phyloP scores from a whole-genome alignment of 2,113 vertebrate species.

The Pseudonaja textilis region DNA sequence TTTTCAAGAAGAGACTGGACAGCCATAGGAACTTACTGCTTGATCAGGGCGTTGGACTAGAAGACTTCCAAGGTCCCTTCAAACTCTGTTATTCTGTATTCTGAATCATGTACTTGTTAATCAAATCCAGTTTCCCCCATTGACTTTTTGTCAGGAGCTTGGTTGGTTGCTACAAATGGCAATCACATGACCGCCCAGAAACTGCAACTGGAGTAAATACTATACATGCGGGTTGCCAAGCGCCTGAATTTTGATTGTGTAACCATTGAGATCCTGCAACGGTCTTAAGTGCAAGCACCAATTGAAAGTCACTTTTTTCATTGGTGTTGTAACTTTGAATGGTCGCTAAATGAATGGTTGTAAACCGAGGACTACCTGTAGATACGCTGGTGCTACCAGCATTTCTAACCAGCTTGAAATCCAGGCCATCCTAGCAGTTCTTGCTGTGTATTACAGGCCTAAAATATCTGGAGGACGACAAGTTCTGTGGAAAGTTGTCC shows the following conservation, averaged over 20 bases:
- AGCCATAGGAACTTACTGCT: background rate
- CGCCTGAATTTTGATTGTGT: background rate
- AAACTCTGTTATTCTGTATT: background rate
- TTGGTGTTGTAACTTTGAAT: background rate
- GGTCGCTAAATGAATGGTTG: background rate
- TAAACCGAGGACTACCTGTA: background rate
- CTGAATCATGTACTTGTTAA: background rate
- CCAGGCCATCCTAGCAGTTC: background rate
- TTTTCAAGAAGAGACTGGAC: too few relatives aligned
- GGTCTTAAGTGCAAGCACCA: background rate
- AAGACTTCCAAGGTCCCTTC: background rate
- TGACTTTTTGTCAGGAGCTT: background rate
- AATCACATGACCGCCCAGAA: background rate
- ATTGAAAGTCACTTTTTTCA: background rate
- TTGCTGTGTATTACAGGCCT: background rate
- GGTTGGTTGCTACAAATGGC: background rate
- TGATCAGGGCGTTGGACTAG: background rate
- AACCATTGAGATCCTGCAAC: background rate
- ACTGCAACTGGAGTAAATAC: background rate
- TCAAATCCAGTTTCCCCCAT: background rate
- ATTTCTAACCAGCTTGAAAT: background rate
- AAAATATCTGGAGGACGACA: background rate
- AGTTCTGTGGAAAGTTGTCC: background rate
- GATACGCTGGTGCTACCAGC: background rate
- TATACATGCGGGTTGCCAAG: background rate